Conservation (phyloP, 2,888 invertebrate species). For the Dysmachus trigonus region DNA sequence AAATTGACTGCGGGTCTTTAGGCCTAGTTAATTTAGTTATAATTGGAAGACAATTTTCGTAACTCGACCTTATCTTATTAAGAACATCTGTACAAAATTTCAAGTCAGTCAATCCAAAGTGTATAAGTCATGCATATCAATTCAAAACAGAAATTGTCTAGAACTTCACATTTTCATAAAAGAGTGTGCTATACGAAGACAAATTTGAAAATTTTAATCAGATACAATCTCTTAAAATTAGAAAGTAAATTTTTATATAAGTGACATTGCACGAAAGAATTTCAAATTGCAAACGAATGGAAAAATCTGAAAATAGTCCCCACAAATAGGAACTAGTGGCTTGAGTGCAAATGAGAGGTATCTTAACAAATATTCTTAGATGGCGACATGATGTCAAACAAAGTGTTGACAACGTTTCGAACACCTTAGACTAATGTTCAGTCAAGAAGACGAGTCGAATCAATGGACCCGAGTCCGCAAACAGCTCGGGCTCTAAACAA, state of each 20-base stretch:
- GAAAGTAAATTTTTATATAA: background rate
- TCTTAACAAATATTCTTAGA: constrained; percentile 3
- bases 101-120: too few relatives aligned
- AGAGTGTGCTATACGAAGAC: too few relatives aligned
- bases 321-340: background rate
- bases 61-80: too few relatives aligned
- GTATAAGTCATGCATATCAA: too few relatives aligned
- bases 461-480: constrained; percentile 1
- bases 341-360: background rate
- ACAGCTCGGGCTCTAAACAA: background rate
- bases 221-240: too few relatives aligned
- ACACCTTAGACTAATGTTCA: constrained; percentile 35
- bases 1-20: too few relatives aligned
- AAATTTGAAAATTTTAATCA: too few relatives aligned
- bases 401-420: constrained; percentile 34
- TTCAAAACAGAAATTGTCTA: too few relatives aligned
- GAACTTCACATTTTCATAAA: too few relatives aligned
- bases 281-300: background rate
- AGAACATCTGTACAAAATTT: too few relatives aligned
- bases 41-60: too few relatives aligned
- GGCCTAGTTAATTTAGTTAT: too few relatives aligned
- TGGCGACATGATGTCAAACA: constrained; percentile 26
- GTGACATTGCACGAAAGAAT: background rate
- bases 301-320: background rate
- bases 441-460: background rate